phyloP scores from a whole-genome alignment of 1,140 invertebrate genomes.

The Drosophila parvula region DNA sequence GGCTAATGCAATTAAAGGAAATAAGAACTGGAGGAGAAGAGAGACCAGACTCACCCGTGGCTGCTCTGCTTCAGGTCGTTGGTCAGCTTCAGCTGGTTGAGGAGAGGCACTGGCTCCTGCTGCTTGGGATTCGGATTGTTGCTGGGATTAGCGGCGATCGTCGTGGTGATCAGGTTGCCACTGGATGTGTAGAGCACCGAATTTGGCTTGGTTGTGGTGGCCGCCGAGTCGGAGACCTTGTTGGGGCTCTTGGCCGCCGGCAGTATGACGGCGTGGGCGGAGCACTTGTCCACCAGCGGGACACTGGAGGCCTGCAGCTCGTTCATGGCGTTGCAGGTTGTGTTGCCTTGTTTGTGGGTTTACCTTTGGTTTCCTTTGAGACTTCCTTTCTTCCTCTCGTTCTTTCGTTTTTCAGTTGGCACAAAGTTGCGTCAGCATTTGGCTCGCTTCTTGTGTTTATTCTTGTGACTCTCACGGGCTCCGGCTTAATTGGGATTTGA shows the following conservation, averaged over 20 bases:
- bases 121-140: neutral
- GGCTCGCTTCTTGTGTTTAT: conserved; percentile 14
- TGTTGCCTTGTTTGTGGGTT: neutral
- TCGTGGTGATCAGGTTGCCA: conserved; percentile 29
- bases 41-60: conserved; percentile 68
- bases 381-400: conserved; percentile 8
- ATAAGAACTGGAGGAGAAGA: neutral
- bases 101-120: conserved; percentile 49
- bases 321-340: conserved; percentile 46
- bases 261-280: conserved; percentile 54
- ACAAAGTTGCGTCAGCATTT: conserved; percentile 50
- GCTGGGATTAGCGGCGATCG: conserved; percentile 8
- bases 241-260: conserved; percentile 41
- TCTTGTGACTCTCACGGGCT: conserved; percentile 1
- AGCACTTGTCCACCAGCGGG: conserved; percentile 64
- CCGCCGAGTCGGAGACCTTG: conserved; percentile 30
- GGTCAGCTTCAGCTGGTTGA: conserved; percentile 60
- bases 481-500: conserved; percentile 22
- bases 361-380: conserved; percentile 19
- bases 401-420: conserved; percentile 32
- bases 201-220: conserved; percentile 23
- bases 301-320: conserved; percentile 54
- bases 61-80: conserved; percentile 65
- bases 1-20: conserved; percentile 67
- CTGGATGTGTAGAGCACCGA: conserved; percentile 54